Evolutionary conservation across 1,140 invertebrate genomes (phyloP), one percentile per base, ranked within the genome.

Genomic region (Drosophila kurseongensis): DNA sequence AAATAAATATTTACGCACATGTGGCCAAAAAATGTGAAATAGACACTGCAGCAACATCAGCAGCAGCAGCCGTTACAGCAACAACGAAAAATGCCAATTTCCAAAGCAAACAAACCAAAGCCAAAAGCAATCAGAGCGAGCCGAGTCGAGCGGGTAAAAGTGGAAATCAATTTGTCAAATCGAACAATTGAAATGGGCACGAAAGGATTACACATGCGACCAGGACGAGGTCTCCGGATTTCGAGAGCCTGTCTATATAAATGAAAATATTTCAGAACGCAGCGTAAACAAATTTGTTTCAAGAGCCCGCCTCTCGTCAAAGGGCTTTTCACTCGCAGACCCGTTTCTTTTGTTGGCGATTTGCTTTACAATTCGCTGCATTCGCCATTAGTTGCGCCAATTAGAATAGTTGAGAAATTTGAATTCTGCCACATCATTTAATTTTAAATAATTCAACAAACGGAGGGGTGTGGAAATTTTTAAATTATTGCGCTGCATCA

Each of bases 341-440:
- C 10, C 40, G 2, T 35, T 13, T 27, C 60, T 8, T 61, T 77
- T 78, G 65, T 78, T 65, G 35, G 36, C 57, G 48, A 60, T 75
- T 60, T 62, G 47, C 65, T 86, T 86, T 76, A 76, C 85, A 76
- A 90, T 77, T 82, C 81, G 85, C 47, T 90, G 86, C 85, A 68
- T 77, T 75, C 65, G 61, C 67, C 66, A 90, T 86, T 83, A 82
- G 84, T 50, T 65, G 78, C 75, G 83, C 69, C 83, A 90, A 89
- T 89, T 90, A 85, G 80, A 89, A 89, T 75, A 80, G 38, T 45
- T 75, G 80, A 91, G 69, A 91, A 91, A 91, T 91, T 90, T 91
- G 90, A 91, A 91, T 91, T 76, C 75, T 91, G 90, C 90, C 90
- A 91, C 85, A 81, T 91, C 90, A 91, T 91, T 91, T 88, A 91